Evolutionary conservation across 2,113 vertebrate genomes (phyloP).

Genomic region (Mesoclemmys tuberculata): DNA sequence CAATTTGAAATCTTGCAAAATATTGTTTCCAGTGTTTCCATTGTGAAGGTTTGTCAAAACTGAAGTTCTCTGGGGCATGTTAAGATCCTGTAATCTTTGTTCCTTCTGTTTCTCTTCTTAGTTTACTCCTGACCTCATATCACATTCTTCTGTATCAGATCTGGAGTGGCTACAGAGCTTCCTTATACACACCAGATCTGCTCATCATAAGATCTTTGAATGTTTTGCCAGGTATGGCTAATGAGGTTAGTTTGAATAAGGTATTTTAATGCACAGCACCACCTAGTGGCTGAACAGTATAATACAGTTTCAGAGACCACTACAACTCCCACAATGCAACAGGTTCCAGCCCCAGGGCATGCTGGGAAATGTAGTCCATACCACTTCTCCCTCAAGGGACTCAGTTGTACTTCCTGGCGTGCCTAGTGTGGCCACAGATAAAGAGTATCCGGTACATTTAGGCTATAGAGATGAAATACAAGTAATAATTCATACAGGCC

Average conservation of each 20-base stretch:
- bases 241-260: no score
- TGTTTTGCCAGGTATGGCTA: no score
- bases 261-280: not conserved
- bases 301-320: not conserved
- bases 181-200: no score
- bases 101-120: not conserved
- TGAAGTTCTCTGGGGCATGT: not conserved
- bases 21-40: not conserved
- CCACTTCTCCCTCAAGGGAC: not conserved
- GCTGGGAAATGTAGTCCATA: not conserved
- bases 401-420: not conserved
- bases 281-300: not conserved
- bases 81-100: not conserved
- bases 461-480: not conserved
- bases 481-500: not conserved
- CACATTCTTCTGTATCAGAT: not conserved
- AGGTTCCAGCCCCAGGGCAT: not conserved
- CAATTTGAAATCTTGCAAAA: no score
- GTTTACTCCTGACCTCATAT: not conserved
- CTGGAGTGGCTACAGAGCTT: not conserved
- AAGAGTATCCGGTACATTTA: not conserved
- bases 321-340: not conserved
- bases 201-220: no score
- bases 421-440: not conserved
- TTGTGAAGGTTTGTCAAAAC: not conserved